Evolutionary conservation across 1,140 invertebrate genomes (phyloP).

Genomic region (Portunus trituberculatus): DNA sequence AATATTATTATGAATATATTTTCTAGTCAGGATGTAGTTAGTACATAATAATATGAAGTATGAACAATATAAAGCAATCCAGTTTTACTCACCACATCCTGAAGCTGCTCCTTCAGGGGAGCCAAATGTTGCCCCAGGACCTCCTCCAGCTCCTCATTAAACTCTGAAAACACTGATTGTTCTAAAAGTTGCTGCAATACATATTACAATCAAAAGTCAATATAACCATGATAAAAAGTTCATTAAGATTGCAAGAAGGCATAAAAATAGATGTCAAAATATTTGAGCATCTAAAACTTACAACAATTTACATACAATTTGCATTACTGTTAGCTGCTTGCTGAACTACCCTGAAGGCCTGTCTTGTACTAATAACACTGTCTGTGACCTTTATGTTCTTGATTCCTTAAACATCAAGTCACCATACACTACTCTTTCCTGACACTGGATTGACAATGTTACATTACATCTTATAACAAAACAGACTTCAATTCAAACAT

Average conservation of each 20-base stretch:
- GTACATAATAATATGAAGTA: not conserved
- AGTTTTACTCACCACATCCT: conserved; percentile 38
- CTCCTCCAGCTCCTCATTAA: conserved; percentile 57
- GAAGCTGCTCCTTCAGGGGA: conserved; percentile 27
- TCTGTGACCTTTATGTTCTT: not conserved
- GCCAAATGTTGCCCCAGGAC: not conserved
- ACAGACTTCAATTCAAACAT: no score
- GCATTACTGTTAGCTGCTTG: not conserved
- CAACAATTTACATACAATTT: not conserved
- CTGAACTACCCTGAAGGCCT: not conserved
- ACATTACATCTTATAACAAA: no score
- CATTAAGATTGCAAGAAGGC: not conserved
- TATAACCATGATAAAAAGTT: not conserved
- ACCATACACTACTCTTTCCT: no score
- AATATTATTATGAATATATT: not conserved
- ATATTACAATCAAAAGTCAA: not conserved
- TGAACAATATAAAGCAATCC: not conserved
- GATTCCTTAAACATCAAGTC: not conserved
- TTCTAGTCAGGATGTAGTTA: not conserved
- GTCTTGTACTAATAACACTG: not conserved
- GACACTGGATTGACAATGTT: no score
- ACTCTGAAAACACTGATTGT: conserved; percentile 32
- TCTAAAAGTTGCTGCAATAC: not conserved
- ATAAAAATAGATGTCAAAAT: not conserved
- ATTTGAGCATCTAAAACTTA: not conserved